Conservation (phyloP, 1,140 invertebrate genomes). For the Sycobia sp. region DNA sequence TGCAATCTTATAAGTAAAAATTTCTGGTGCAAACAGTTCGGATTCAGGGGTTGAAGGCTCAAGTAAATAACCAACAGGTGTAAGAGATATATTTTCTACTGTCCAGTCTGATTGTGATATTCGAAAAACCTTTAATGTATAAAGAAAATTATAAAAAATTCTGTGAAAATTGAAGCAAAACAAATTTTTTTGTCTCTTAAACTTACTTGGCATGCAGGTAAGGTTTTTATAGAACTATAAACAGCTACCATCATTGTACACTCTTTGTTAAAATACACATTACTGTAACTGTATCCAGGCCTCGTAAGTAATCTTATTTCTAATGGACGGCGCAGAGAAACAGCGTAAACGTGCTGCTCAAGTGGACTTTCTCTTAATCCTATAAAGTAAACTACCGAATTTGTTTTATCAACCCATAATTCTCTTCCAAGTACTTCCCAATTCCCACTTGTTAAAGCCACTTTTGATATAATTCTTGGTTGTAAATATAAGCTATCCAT, state of each 20-base stretch:
- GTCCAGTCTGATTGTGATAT: constrained; percentile 69
- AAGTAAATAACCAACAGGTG: constrained; percentile 72
- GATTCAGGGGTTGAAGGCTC: constrained; percentile 68
- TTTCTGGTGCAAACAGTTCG: constrained; percentile 71
- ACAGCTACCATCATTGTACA: constrained; percentile 86
- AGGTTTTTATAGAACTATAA: constrained; percentile 84
- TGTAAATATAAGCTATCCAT: constrained; percentile 63
- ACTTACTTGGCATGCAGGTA: constrained; percentile 73
- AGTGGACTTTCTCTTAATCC: constrained; percentile 79
- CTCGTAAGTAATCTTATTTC: constrained; percentile 74
- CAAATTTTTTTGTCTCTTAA: no score
- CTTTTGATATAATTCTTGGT: constrained; percentile 68
- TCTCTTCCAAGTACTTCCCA: constrained; percentile 82
- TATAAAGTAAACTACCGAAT: constrained; percentile 80
- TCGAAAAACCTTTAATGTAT: constrained; percentile 67
- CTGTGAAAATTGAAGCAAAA: no score
- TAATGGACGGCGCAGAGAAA: constrained; percentile 70
- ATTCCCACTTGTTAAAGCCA: constrained; percentile 78
- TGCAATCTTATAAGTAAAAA: constrained; percentile 74
- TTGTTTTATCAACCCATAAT: constrained; percentile 77
- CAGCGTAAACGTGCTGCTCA: constrained; percentile 83
- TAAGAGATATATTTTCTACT: constrained; percentile 70
- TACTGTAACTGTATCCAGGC: constrained; percentile 75
- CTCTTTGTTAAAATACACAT: constrained; percentile 82
- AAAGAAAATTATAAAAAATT: not conserved